Percentiles rank a stretch among this genome's conserved stretches.
Evolutionary conservation across 1,140 invertebrate species (phyloP).

Genomic region (Plutomurus gul): DNA sequence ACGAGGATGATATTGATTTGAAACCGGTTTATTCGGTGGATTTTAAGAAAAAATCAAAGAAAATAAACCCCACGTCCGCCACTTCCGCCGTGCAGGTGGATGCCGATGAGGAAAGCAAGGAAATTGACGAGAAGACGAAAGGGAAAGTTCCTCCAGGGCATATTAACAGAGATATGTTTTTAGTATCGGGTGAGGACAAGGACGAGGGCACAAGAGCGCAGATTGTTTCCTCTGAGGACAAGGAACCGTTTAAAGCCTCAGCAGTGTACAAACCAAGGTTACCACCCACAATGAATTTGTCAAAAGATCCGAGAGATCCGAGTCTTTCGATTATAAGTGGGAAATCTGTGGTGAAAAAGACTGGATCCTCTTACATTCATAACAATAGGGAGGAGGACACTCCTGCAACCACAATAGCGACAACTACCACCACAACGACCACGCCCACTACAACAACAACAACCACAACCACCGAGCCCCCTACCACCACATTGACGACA

Average conservation of each 20-base stretch:
- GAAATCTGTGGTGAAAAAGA: slow-evolving; percentile 48
- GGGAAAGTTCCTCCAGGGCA: slow-evolving; percentile 16
- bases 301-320: neutral
- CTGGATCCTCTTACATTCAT: neutral
- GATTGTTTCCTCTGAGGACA: slow-evolving; percentile 37
- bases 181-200: slow-evolving; percentile 42
- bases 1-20: slow-evolving; percentile 27
- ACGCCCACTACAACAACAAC: neutral
- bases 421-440: neutral
- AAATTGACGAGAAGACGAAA: neutral
- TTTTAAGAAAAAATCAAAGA: neutral
- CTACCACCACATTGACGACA: neutral
- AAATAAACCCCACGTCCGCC: neutral
- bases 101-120: neutral
- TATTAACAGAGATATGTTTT: slow-evolving; percentile 45
- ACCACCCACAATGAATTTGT: neutral
- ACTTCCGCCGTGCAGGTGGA: neutral
- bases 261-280: neutral
- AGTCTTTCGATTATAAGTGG: slow-evolving; percentile 15
- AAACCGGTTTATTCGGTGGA: slow-evolving; percentile 11
- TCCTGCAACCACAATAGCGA: neutral
- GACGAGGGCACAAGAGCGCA: slow-evolving; percentile 15
- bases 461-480: neutral
- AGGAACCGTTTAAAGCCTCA: slow-evolving; percentile 33
- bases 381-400: neutral